phyloP scores from a whole-genome alignment of 2,888 invertebrate species.

The Autographa pulchrina region DNA sequence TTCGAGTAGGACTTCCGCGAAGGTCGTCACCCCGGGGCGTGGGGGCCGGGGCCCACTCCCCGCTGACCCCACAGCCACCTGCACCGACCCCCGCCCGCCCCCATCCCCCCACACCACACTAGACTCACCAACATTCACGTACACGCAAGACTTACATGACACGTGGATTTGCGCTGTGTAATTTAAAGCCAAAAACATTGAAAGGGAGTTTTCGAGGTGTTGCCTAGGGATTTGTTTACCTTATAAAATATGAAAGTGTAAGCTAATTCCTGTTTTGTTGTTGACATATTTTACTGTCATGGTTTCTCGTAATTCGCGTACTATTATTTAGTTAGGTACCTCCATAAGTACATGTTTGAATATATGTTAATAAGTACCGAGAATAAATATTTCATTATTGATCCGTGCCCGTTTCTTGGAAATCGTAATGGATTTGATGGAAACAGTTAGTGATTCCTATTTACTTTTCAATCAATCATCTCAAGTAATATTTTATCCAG shows the following conservation, averaged over 20 bases:
- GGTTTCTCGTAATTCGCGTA: not conserved
- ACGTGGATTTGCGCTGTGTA: constrained; percentile 30
- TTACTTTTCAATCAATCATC: constrained; percentile 4
- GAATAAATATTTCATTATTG: not conserved
- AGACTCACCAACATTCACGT: constrained; percentile 46
- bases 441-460: constrained; percentile 2
- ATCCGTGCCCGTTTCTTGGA: not conserved
- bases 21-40: constrained; percentile 68
- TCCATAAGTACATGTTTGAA: too few species aligned
- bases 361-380: not conserved
- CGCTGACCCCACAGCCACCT: constrained; percentile 9
- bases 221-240: constrained; percentile 20
- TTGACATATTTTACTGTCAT: not conserved
- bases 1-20: constrained; percentile 73
- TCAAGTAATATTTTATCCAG: not conserved
- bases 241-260: constrained; percentile 3
- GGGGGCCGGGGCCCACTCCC: constrained; percentile 21
- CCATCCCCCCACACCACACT: constrained; percentile 40
- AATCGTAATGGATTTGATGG: not conserved
- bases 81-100: constrained; percentile 27
- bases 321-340: not conserved
- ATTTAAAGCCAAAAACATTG: constrained; percentile 33
- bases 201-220: constrained; percentile 28
- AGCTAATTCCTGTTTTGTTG: constrained; percentile 3
- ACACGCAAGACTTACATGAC: constrained; percentile 37